Evolutionary conservation across 2,888 invertebrate genomes (phyloP).

Genomic region (Brachyptera risi): DNA sequence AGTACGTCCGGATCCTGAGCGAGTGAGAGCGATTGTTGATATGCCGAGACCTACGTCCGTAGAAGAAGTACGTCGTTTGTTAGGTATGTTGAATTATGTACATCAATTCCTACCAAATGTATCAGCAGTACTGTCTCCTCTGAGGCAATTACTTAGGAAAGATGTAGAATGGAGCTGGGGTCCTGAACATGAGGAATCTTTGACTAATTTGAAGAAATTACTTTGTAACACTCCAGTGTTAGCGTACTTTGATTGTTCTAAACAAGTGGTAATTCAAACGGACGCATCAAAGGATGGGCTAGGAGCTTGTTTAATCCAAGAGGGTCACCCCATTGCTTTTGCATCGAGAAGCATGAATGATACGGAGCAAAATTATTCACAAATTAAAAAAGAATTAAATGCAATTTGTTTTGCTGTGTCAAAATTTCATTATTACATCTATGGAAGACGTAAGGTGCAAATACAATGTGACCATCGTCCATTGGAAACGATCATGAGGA

Average conservation of each 20-base stretch:
- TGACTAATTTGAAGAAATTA: constrained; percentile 23
- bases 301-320: constrained; percentile 40
- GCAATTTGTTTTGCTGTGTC: neutral
- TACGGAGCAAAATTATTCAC: constrained; percentile 37
- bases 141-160: constrained; percentile 24
- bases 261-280: constrained; percentile 24
- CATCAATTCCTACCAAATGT: constrained; percentile 6
- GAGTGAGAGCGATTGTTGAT: neutral
- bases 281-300: constrained; percentile 37
- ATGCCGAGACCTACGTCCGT: neutral
- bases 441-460: neutral
- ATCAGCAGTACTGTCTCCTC: constrained; percentile 16
- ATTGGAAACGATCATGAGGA: neutral
- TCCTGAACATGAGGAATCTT: constrained; percentile 14
- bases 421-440: constrained; percentile 20
- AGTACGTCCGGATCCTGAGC: neutral
- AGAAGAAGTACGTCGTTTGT: constrained; percentile 9
- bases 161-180: constrained; percentile 7
- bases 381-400: constrained; percentile 38
- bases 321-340: constrained; percentile 40
- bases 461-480: neutral
- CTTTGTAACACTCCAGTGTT: constrained; percentile 26
- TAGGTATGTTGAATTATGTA: constrained; percentile 23
- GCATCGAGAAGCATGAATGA: constrained; percentile 39
- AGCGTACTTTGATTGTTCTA: constrained; percentile 23